These are phyloP conservation scores for Protobothrops mucrosquamatus DNA, from an alignment of 2,113 vertebrate species.

Conservation along the genomic window DNA sequence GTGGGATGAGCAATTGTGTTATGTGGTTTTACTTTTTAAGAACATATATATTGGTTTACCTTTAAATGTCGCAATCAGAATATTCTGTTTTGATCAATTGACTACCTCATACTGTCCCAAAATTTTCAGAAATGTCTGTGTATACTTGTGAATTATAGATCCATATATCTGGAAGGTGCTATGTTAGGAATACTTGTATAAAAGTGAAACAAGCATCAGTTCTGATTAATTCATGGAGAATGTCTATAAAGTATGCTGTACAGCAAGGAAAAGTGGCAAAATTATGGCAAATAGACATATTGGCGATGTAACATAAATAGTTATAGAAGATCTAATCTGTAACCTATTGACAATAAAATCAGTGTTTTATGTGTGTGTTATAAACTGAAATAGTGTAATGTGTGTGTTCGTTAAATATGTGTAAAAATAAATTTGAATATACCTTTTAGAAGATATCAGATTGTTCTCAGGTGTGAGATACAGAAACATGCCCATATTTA, in stretches of 20 bases:
- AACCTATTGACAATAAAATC: not conserved
- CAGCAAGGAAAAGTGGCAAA: not conserved
- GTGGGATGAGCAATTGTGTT: not conserved
- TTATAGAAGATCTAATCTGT: not conserved
- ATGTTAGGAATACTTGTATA: not conserved
- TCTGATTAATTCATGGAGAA: not conserved
- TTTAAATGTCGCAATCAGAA: not conserved
- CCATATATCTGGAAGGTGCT: not conserved
- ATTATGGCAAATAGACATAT: not conserved
- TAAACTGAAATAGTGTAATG: not conserved
- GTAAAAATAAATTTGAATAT: too few species aligned
- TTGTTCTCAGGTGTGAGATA: not conserved
- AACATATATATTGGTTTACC: not conserved
- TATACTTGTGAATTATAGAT: not conserved
- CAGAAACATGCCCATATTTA: not conserved
- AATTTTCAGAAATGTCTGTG: not conserved
- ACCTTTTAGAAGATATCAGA: not conserved
- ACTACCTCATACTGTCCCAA: not conserved
- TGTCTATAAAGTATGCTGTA: not conserved
- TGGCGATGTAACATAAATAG: not conserved
- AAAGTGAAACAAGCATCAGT: not conserved
- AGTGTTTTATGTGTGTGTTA: not conserved
- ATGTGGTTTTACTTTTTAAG: not conserved
- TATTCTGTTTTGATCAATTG: not conserved
- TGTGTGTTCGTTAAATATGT: not conserved